These are phyloP conservation scores for Drosophila pseudotakahashii DNA, from an alignment of 2,888 invertebrate genomes.

Conservation along the genomic window DNA sequence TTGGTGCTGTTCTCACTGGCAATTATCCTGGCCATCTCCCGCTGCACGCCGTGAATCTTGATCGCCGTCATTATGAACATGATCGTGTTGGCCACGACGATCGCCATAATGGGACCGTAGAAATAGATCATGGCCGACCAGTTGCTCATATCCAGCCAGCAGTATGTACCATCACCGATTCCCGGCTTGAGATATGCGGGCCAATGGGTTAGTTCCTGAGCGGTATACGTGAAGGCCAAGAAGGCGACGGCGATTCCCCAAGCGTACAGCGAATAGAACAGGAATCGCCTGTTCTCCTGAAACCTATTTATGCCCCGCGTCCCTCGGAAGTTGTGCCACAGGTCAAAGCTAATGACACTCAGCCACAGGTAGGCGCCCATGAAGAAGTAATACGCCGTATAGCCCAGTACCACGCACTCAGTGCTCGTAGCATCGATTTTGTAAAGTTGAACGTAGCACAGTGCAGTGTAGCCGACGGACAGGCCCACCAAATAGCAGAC, in stretches of 20 bases:
- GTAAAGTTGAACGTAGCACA: constrained; percentile 82
- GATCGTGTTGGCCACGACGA: constrained; percentile 80
- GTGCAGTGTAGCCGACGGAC: constrained; percentile 87
- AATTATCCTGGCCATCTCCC: constrained; percentile 82
- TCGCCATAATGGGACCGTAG: constrained; percentile 79
- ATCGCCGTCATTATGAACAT: constrained; percentile 83
- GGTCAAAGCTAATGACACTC: constrained; percentile 94
- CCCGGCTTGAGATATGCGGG: constrained; percentile 84
- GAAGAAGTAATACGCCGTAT: constrained; percentile 90
- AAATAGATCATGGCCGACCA: constrained; percentile 83
- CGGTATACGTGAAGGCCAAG: constrained; percentile 71
- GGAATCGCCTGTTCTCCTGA: constrained; percentile 82
- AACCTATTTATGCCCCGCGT: constrained; percentile 79
- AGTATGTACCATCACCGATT: constrained; percentile 85
- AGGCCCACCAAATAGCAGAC: constrained; percentile 90
- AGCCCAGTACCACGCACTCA: constrained; percentile 83
- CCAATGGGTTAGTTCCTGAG: constrained; percentile 76
- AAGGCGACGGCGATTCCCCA: constrained; percentile 81
- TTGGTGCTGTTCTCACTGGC: constrained; percentile 81
- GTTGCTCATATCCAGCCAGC: constrained; percentile 86
- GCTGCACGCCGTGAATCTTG: constrained; percentile 82
- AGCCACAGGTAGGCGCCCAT: constrained; percentile 94
- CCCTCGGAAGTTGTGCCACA: constrained; percentile 88
- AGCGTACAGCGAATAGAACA: constrained; percentile 81
- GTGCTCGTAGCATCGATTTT: constrained; percentile 43